A percentile compares a stretch with the other conserved stretches of the same genome.
Conservation (phyloP, 2,888 invertebrate species). For the Operophtera brumata region DNA sequence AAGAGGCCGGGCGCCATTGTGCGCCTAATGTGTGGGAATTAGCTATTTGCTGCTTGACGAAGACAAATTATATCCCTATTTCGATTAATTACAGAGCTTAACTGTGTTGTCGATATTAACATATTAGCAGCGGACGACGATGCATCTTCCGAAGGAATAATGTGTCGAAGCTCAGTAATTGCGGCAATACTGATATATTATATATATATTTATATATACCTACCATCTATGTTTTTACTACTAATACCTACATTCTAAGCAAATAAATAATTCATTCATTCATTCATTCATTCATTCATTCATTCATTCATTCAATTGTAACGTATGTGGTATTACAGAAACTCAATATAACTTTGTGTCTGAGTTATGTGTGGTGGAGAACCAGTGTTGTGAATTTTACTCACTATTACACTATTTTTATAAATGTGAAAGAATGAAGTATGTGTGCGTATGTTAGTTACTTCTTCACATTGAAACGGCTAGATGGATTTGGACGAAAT, state of each 20-base stretch:
- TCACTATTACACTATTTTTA: background rate
- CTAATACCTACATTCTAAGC: too few relatives aligned
- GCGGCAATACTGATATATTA: too few relatives aligned
- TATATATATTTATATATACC: too few relatives aligned
- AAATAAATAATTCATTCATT: too few relatives aligned
- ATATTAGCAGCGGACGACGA: conserved; percentile 40
- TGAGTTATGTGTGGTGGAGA: background rate
- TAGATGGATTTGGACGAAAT: too few relatives aligned
- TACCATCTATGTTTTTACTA: too few relatives aligned
- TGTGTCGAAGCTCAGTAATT: conserved; percentile 21
- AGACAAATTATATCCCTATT: conserved; percentile 75
- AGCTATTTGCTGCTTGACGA: conserved; percentile 78
- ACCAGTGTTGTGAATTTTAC: conserved; percentile 10
- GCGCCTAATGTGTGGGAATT: conserved; percentile 77
- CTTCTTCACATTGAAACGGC: too few relatives aligned
- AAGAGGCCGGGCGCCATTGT: conserved; percentile 72
- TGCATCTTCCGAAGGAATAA: conserved; percentile 27
- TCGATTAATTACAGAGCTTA: conserved; percentile 77
- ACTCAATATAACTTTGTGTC: conserved; percentile 20
- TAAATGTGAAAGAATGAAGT: too few relatives aligned
- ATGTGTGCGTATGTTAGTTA: too few relatives aligned
- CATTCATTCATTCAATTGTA: too few relatives aligned
- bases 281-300: too few relatives aligned
- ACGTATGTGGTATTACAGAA: conserved; percentile 8
- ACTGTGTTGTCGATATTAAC: conserved; percentile 66